Conservation (phyloP, 2,113 vertebrate species). For the Rhinogobius similis region DNA sequence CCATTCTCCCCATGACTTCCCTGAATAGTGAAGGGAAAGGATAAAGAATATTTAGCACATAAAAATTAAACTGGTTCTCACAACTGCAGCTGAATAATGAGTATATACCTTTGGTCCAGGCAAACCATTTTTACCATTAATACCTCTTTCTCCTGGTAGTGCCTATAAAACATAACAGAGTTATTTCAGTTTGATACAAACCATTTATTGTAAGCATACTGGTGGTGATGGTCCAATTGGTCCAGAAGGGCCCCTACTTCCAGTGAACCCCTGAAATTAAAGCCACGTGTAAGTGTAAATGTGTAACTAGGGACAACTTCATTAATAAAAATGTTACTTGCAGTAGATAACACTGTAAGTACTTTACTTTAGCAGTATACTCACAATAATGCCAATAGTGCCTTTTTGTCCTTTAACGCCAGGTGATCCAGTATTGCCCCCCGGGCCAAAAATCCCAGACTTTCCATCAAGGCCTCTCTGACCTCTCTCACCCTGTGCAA, state of each 20-base stretch:
- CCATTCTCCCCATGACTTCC: slow-evolving; percentile 66
- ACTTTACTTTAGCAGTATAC: slow-evolving; percentile 18
- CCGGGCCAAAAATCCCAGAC: slow-evolving; percentile 68
- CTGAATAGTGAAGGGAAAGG: slow-evolving; percentile 51
- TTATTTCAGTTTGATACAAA: not conserved
- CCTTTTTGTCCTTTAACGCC: slow-evolving; percentile 71
- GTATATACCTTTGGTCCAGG: slow-evolving; percentile 74
- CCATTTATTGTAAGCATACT: slow-evolving; percentile 51
- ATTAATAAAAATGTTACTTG: not conserved
- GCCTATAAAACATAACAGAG: slow-evolving; percentile 52
- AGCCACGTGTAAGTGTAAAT: not conserved
- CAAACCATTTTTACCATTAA: slow-evolving; percentile 58
- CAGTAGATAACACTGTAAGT: not conserved
- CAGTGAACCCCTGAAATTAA: slow-evolving; percentile 65
- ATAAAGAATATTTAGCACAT: slow-evolving; percentile 2
- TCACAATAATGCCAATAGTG: slow-evolving; percentile 58
- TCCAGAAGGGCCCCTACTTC: slow-evolving; percentile 61
- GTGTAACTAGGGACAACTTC: not conserved
- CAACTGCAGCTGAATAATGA: not conserved
- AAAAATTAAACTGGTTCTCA: fast-evolving
- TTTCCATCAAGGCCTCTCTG: slow-evolving; percentile 56
- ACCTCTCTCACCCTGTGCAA: slow-evolving; percentile 67
- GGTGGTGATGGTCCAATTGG: slow-evolving; percentile 47
- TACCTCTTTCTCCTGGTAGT: slow-evolving; percentile 63
- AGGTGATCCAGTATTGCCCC: slow-evolving; percentile 63